phyloP scores from a whole-genome alignment of 2,797 vertebrate species.

The Pseudomugil tenellus region DNA sequence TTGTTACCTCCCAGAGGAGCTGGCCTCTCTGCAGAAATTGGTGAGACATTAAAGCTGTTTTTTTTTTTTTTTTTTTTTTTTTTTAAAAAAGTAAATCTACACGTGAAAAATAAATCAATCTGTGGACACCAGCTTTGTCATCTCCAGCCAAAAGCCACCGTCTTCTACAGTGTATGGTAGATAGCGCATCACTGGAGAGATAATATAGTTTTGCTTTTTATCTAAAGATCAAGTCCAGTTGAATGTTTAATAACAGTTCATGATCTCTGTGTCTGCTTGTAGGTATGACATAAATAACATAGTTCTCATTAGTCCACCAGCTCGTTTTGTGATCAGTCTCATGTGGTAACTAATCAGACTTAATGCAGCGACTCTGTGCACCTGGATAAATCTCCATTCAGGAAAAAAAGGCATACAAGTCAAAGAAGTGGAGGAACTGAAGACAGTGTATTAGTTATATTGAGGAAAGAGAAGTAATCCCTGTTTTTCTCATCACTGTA shows the following conservation, averaged over 20 bases:
- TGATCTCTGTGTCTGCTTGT: too few relatives aligned
- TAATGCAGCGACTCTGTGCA: neutral
- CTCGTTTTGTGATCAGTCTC: too few relatives aligned
- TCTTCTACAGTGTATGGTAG: neutral
- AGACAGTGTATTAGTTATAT: too few relatives aligned
- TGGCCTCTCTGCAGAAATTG: slow-evolving; percentile 95
- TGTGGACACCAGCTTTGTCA: too few relatives aligned
- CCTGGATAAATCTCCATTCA: neutral
- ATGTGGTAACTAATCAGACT: neutral
- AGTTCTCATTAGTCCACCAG: neutral
- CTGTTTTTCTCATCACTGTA: too few relatives aligned
- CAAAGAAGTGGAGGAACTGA: neutral
- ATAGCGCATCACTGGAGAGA: neutral
- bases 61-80: too few relatives aligned
- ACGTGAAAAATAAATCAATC: too few relatives aligned
- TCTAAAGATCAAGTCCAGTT: neutral
- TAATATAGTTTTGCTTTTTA: neutral
- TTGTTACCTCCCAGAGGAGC: slow-evolving; percentile 97
- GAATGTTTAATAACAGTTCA: neutral
- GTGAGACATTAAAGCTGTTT: slow-evolving; percentile 75
- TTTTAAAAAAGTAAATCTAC: too few relatives aligned
- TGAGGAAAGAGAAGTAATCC: too few relatives aligned
- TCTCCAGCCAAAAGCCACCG: neutral
- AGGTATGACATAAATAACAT: neutral
- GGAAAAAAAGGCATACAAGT: neutral